Conservation (phyloP, 2,888 invertebrate species). For the Melolontha melolontha region DNA sequence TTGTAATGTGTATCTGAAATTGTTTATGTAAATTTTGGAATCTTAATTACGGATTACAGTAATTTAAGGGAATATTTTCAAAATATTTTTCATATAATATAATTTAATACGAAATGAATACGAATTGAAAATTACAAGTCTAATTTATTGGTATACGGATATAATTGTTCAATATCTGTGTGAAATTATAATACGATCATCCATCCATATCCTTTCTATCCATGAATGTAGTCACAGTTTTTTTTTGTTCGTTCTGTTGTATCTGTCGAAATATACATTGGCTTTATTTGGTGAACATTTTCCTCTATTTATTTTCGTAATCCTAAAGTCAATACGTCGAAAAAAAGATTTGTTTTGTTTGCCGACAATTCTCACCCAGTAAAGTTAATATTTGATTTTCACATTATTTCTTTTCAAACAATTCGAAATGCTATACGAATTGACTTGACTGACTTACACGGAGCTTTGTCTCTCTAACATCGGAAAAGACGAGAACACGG, state of each 20-base stretch:
- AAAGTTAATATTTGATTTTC: slow-evolving; percentile 45
- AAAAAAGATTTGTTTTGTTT: slow-evolving; percentile 49
- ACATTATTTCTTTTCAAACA: slow-evolving; percentile 45
- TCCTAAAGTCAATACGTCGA: slow-evolving; percentile 45
- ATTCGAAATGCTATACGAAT: slow-evolving; percentile 39
- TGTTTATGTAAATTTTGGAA: no score
- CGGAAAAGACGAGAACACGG: slow-evolving; percentile 19
- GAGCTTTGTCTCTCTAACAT: slow-evolving; percentile 30
- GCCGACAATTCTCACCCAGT: slow-evolving; percentile 55
- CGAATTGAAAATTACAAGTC: no score
- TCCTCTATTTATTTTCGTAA: slow-evolving; percentile 43
- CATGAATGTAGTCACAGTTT: not conserved
- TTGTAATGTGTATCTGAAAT: no score
- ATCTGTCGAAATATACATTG: slow-evolving; percentile 36
- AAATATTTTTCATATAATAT: no score
- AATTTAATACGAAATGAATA: no score
- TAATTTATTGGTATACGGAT: no score
- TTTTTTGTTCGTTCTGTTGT: not conserved
- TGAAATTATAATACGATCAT: slow-evolving; percentile 12
- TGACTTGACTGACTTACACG: slow-evolving; percentile 8
- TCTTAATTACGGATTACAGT: no score
- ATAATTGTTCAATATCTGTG: no score
- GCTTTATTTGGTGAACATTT: slow-evolving; percentile 42
- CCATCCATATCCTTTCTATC: slow-evolving; percentile 10
- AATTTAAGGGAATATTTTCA: no score